Base-by-base conservation (phyloP, 2,797 vertebrate species). In the Sebastes cheni region DNA sequence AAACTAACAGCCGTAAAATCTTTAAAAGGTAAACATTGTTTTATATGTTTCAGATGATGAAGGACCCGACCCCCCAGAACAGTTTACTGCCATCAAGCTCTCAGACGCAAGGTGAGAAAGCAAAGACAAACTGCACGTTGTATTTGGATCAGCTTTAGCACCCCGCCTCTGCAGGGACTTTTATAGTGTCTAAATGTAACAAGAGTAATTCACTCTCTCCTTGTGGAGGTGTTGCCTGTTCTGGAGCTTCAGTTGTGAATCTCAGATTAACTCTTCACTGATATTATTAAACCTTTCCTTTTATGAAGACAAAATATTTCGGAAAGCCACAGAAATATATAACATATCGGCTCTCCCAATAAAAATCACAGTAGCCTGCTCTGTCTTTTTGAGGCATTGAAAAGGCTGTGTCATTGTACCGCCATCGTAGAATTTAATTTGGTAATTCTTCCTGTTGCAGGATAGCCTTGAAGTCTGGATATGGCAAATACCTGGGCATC, bases 401-500 rank as follows among this genome's bases (percentile, higher is more conserved):
- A 14, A 65, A 25, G 23, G 22, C 9, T 29, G 20, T 18, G 10
- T 61, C 13, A 5, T 9, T 65, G 6, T 14, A 6, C 20, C 14
- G 22, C 12, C 5, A 22, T 10, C 32, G 29, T 29, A 42, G 34
- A 50, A 16, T 52, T 52, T 55, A 1, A 54, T 42, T 36, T 42
- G 54, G 6, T 25, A 1, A 16, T 11, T 67, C 46, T 64, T 82
- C 2, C 10, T 74, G n/a, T 55, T 80, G 4, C 88, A 99, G 98
- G 93, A 95, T 99, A 80, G 98, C 98, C 14, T 93, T 99, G 82
- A 99, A 99, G 92, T 99, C 98, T 70, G 99, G 98, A 80, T 99
- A 99, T 61, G 98, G 98, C 29, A 99, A 99, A 85, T 99, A 99
- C 71, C 93, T 99, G 55, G 98, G 98, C 7, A 96, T 99, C 90